phyloP scores from a whole-genome alignment of 2,113 vertebrate genomes.

The Mirounga angustirostris region DNA sequence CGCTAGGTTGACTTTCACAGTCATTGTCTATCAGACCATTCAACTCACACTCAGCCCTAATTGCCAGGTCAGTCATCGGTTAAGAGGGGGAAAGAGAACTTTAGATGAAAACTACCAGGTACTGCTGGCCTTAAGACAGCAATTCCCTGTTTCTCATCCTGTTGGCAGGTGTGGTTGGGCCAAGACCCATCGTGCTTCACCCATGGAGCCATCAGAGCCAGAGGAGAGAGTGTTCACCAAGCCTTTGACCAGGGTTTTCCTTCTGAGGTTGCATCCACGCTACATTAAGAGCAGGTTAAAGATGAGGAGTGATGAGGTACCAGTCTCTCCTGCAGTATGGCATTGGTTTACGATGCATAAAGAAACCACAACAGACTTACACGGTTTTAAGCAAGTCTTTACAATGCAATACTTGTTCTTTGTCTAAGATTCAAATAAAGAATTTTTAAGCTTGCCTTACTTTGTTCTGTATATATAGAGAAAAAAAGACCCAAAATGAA shows the following conservation, averaged over 20 bases:
- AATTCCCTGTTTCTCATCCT: background rate
- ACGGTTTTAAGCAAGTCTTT: slow-evolving; percentile 34
- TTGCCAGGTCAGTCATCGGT: background rate
- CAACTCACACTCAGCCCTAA: background rate
- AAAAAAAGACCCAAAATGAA: background rate
- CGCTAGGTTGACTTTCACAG: background rate
- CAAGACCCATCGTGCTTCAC: background rate
- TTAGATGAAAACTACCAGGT: background rate
- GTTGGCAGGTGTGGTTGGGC: background rate
- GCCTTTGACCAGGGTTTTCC: background rate
- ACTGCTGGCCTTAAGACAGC: background rate
- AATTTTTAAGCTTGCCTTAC: slow-evolving; percentile 63
- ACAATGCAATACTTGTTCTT: slow-evolving; percentile 41
- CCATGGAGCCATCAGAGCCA: fast-evolving
- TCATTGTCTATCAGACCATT: background rate
- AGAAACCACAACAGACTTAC: background rate
- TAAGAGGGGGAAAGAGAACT: background rate
- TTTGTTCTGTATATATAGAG: background rate
- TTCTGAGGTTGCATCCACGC: background rate
- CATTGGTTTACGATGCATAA: background rate
- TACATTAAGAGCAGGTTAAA: background rate
- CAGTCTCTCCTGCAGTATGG: background rate
- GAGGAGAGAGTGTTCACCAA: background rate
- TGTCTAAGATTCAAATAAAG: slow-evolving; percentile 78
- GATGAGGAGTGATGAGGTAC: background rate